Percentiles rank a stretch among this genome's conserved stretches.
These are phyloP conservation scores for Synergus japonicus DNA, from an alignment of 2,888 invertebrate genomes.

Conservation along the genomic window DNA sequence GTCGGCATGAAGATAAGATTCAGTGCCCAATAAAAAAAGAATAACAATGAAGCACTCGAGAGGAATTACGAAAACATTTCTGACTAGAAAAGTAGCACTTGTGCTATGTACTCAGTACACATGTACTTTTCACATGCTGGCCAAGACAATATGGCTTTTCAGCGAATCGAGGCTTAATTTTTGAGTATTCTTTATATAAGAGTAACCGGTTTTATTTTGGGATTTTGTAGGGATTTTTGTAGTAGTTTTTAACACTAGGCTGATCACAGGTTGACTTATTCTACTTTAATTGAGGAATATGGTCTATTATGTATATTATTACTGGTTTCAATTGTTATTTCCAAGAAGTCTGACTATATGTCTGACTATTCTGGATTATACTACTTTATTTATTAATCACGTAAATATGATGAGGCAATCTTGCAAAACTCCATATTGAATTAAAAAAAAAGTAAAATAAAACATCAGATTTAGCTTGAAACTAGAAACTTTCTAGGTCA, in stretches of 20 bases:
- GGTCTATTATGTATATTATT: too few species aligned
- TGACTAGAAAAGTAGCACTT: slow-evolving; percentile 4
- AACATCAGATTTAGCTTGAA: too few species aligned
- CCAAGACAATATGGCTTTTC: not conserved
- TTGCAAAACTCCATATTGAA: not conserved
- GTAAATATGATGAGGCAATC: not conserved
- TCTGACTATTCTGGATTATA: not conserved
- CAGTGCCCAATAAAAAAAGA: slow-evolving; percentile 49
- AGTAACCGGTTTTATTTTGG: too few species aligned
- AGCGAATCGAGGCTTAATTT: not conserved
- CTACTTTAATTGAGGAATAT: too few species aligned
- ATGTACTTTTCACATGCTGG: not conserved
- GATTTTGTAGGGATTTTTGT: too few species aligned
- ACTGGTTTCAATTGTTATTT: too few species aligned
- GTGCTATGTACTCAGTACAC: not conserved
- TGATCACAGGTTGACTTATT: too few species aligned
- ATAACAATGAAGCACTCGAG: slow-evolving; percentile 43
- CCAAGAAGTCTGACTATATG: not conserved
- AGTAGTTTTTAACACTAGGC: too few species aligned
- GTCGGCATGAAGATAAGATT: slow-evolving; percentile 58
- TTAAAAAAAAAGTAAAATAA: too few species aligned
- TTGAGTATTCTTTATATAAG: not conserved
- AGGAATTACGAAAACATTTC: slow-evolving; percentile 4
- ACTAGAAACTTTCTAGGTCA: not conserved
- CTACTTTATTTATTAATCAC: not conserved